Conservation (phyloP, 2,888 invertebrate genomes). For the Eudemis profundana region DNA sequence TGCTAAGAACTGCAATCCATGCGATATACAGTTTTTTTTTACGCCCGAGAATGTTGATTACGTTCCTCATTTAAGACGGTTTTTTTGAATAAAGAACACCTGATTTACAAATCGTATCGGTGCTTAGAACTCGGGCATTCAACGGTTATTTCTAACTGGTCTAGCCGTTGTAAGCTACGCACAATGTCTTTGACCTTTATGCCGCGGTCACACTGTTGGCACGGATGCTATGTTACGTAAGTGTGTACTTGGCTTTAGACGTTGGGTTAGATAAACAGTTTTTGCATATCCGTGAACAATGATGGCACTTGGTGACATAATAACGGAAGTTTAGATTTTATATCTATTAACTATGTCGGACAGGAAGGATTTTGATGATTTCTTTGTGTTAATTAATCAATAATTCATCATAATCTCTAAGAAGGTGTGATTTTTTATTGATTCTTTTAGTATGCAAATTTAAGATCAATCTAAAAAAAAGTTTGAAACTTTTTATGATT, state of each 20-base stretch:
- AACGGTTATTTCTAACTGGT: background rate
- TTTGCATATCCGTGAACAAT: slow-evolving; percentile 41
- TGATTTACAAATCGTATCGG: too few relatives aligned
- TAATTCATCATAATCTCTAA: background rate
- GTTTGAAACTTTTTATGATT: too few relatives aligned
- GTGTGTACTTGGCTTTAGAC: slow-evolving; percentile 33
- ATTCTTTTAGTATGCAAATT: too few relatives aligned
- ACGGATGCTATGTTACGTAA: slow-evolving; percentile 41
- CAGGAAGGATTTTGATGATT: slow-evolving; percentile 15
- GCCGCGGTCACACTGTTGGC: slow-evolving; percentile 41
- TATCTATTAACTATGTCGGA: slow-evolving; percentile 1
- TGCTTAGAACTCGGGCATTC: too few relatives aligned
- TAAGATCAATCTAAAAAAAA: too few relatives aligned
- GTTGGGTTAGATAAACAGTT: slow-evolving; percentile 37
- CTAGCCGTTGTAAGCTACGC: slow-evolving; percentile 8
- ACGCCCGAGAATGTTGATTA: too few relatives aligned
- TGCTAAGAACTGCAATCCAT: too few relatives aligned
- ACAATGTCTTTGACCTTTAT: slow-evolving; percentile 43
- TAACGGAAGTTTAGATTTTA: slow-evolving; percentile 29
- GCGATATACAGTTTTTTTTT: too few relatives aligned
- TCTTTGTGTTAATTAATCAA: background rate
- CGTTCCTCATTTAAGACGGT: too few relatives aligned
- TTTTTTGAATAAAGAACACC: too few relatives aligned
- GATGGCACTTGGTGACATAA: slow-evolving; percentile 32
- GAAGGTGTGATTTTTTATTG: too few relatives aligned